These are phyloP conservation scores for Neoarius graeffei DNA, from an alignment of 2,113 vertebrate species.

Conservation along the genomic window DNA sequence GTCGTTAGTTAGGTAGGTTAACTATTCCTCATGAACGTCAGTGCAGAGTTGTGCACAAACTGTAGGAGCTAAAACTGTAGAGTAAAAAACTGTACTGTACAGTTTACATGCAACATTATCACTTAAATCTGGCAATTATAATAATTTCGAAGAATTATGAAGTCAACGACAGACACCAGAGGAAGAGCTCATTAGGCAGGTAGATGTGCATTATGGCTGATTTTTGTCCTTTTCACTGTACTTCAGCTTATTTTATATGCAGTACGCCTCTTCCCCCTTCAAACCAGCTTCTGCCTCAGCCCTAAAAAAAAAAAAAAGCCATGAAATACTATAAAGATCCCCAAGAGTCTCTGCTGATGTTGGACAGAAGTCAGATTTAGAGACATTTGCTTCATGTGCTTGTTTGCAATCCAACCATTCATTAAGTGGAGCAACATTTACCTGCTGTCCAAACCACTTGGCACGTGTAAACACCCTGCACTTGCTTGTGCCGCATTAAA, in stretches of 20 bases:
- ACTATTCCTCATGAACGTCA: background rate
- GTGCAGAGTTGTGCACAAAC: background rate
- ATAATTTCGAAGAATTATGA: background rate
- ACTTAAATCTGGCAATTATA: background rate
- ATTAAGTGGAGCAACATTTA: conserved; percentile 34
- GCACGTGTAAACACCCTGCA: conserved; percentile 2
- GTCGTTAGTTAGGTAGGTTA: background rate
- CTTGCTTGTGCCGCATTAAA: conserved; percentile 29
- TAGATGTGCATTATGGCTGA: background rate
- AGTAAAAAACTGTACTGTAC: background rate
- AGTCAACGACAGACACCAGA: background rate
- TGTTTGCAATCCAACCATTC: conserved; percentile 34
- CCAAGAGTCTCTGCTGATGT: conserved; percentile 9
- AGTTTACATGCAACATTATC: background rate
- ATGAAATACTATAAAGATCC: background rate
- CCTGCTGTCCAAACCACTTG: conserved; percentile 20
- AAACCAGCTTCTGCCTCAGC: background rate
- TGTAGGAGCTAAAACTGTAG: background rate
- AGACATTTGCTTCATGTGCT: conserved; percentile 38
- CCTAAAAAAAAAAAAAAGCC: background rate
- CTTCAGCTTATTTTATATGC: background rate
- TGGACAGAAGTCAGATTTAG: conserved; percentile 26
- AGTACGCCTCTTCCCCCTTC: background rate
- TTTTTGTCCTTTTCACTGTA: background rate
- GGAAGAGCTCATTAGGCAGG: background rate